A percentile compares a stretch with the other conserved stretches of the same genome.
phyloP scores from a whole-genome alignment of 2,797 vertebrate genomes.

The Acipenser oxyrinchus region DNA sequence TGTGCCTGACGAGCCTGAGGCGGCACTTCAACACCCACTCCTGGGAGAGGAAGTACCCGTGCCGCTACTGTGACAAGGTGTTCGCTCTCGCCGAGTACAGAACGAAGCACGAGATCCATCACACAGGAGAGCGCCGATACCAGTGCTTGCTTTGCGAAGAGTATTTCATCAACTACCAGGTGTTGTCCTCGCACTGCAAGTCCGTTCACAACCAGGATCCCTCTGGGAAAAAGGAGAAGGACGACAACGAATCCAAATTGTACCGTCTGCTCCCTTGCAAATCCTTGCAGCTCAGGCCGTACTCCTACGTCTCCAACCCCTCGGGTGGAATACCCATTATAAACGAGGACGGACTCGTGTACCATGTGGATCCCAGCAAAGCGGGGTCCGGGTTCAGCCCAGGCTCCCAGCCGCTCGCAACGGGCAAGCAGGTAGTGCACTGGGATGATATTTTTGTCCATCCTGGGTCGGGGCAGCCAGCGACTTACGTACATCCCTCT shows the following conservation, averaged over 20 bases:
- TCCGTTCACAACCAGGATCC: conserved; percentile 90
- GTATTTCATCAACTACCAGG: conserved; percentile 90
- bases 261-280: conserved; percentile 88
- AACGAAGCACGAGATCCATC: conserved; percentile 93
- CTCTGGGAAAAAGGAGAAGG: conserved; percentile 69
- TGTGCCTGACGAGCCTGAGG: conserved; percentile 86
- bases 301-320: conserved; percentile 69
- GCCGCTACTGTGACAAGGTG: conserved; percentile 87
- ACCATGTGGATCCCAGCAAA: conserved; percentile 62
- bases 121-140: conserved; percentile 90
- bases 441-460: conserved; percentile 92
- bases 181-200: conserved; percentile 83
- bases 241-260: conserved; percentile 70
- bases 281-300: conserved; percentile 79
- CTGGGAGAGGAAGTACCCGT: conserved; percentile 96
- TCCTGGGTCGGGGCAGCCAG: conserved; percentile 56
- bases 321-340: conserved; percentile 57
- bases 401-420: conserved; percentile 46
- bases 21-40: conserved; percentile 96
- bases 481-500: conserved; percentile 64
- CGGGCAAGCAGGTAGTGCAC: conserved; percentile 68
- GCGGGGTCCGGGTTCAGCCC: conserved; percentile 48
- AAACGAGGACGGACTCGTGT: conserved; percentile 70
- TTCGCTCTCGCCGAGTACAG: conserved; percentile 94
- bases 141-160: conserved; percentile 90